Base-by-base conservation (phyloP, 2,797 vertebrate genomes). In the Champsocephalus esox region DNA sequence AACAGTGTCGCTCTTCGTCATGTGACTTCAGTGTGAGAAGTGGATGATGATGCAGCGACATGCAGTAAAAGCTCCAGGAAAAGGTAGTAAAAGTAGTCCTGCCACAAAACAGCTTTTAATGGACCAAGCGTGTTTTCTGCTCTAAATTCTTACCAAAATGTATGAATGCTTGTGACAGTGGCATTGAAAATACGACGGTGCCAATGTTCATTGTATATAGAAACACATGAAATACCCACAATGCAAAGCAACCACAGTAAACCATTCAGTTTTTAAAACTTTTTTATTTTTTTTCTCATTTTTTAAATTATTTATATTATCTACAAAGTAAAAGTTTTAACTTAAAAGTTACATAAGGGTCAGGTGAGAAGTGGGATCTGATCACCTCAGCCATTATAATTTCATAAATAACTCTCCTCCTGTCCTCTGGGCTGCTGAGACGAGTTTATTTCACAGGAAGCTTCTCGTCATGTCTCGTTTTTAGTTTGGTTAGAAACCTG, bases 311-410 rank as follows among this genome's bases (percentile, higher is more conserved):
- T 99, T 99, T 98, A 99, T 99, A 99, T 98, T 99, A 99, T 99
- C 97, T 99, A 99, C 98, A 99, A 99, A 99, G 97, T 99, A 99
- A 99, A 99, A 98, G 96, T 97, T 96, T 98, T 98, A 98, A 99
- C 97, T 99, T 99, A 99, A 99, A 98, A 98, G 97, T 99, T 97
- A 97, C 95, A 96, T 94, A 94, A 96, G 96, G 96, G 96, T 96
- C 94, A 88, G 95, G 93, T 95, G 94, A 96, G 96, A 93, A 95
- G 95, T 95, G 95, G 93, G 89, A 92, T 91, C 86, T 84, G 88
- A 95, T 96, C 91, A 92, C 95, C 94, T 96, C 96, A 95, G 96
- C 96, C 95, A 94, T 88, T 88, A 87, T 95, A 95, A 95, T 97
- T 96, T 98, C 97, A 98, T 99, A 99, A 99, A 99, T 99, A 99